Percentiles rank a stretch among this genome's conserved stretches.
phyloP scores from a whole-genome alignment of 2,113 vertebrate genomes.

The Xiphophorus couchianus region DNA sequence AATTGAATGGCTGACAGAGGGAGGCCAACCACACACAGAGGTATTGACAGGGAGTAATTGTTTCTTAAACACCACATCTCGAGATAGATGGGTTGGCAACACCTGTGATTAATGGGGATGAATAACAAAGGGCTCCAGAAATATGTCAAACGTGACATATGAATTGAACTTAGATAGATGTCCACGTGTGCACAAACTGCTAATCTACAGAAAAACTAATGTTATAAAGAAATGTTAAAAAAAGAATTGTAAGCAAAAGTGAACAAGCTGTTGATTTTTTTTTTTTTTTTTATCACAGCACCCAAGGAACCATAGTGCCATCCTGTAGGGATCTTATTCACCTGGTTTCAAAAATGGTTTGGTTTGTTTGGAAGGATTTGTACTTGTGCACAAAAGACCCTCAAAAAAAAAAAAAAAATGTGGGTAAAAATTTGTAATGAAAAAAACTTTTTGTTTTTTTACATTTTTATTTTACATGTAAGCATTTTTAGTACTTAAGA shows the following conservation, averaged over 20 bases:
- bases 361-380: background rate
- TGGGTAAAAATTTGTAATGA: too few relatives aligned
- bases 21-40: background rate
- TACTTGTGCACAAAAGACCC: background rate
- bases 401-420: background rate
- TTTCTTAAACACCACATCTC: background rate
- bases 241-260: background rate
- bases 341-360: background rate
- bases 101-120: background rate
- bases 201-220: background rate
- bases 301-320: background rate
- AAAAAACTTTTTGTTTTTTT: background rate
- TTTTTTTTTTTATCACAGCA: too few relatives aligned
- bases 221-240: background rate
- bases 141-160: background rate
- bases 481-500: background rate
- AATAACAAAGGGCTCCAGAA: background rate
- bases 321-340: background rate
- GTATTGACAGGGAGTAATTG: slow-evolving; percentile 18
- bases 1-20: slow-evolving; percentile 20
- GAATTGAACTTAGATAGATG: background rate
- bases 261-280: background rate
- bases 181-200: background rate
- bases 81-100: slow-evolving; percentile 1
- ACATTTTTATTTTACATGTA: background rate